Percentiles rank a stretch among this genome's conserved stretches.
These are phyloP conservation scores for Entomyzon cyanotis DNA, from an alignment of 2,113 vertebrate species.

Conservation along the genomic window DNA sequence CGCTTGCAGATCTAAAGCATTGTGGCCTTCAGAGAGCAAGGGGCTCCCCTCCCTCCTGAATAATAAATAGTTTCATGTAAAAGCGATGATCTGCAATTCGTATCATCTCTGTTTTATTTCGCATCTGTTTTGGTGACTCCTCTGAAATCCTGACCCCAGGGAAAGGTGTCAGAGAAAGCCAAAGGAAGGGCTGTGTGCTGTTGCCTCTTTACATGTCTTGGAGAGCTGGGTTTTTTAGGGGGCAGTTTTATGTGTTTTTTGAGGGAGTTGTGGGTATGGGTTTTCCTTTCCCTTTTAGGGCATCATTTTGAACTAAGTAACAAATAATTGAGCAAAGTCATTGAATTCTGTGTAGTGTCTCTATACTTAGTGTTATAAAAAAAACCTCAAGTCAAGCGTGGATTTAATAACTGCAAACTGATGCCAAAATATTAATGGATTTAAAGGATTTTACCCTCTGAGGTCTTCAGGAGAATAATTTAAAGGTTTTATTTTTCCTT, in stretches of 20 bases:
- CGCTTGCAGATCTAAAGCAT: not conserved
- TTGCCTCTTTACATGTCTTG: not conserved
- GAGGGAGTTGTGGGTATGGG: not conserved
- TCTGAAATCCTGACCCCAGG: not conserved
- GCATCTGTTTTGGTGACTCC: not conserved
- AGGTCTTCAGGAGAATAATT: not conserved
- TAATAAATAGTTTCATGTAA: not conserved
- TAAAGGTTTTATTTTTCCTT: not conserved
- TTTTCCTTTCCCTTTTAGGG: not conserved
- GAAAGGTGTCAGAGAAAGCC: not conserved
- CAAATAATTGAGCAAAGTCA: not conserved
- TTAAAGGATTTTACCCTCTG: constrained; percentile 8
- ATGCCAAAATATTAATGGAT: constrained; percentile 33
- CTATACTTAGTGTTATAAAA: not conserved
- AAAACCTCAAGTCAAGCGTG: not conserved
- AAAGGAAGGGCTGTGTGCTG: not conserved
- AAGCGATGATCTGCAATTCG: not conserved
- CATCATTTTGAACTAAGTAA: not conserved
- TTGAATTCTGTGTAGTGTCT: not conserved
- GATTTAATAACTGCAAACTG: constrained; percentile 16
- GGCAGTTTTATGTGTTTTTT: accelerated
- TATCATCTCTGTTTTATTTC: not conserved
- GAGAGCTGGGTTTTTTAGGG: accelerated
- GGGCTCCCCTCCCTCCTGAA: not conserved
- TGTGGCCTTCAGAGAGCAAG: accelerated